These are phyloP conservation scores for Limosa lapponica DNA, from an alignment of 2,797 vertebrate genomes.

Conservation along the genomic window DNA sequence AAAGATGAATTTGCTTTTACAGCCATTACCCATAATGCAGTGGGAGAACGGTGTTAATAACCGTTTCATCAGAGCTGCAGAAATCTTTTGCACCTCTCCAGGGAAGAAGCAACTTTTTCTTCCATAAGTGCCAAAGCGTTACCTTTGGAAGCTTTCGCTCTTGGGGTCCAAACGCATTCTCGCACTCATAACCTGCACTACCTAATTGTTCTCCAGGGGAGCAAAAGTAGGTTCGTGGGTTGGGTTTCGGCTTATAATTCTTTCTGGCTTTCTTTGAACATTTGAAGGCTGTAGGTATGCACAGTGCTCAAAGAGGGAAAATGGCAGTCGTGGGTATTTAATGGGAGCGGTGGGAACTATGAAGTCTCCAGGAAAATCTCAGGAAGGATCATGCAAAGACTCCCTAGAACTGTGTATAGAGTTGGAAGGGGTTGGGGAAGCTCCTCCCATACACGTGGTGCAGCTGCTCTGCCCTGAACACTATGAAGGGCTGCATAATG, in stretches of 20 bases:
- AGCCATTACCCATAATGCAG: constrained; percentile 4
- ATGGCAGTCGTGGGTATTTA: not conserved
- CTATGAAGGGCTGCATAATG: not conserved
- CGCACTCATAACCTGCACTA: not conserved
- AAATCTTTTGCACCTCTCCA: constrained; percentile 5
- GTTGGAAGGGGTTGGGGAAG: not conserved
- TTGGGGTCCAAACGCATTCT: not conserved
- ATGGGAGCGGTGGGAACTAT: not conserved
- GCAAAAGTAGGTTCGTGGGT: not conserved
- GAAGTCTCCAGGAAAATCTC: not conserved
- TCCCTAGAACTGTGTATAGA: not conserved
- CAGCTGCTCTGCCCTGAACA: not conserved
- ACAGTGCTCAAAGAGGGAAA: not conserved
- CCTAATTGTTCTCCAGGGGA: constrained; percentile 18
- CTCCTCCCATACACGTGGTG: not conserved
- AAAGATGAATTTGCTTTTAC: constrained; percentile 35
- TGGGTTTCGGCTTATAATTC: not conserved
- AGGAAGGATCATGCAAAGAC: not conserved
- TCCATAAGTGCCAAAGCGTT: not conserved
- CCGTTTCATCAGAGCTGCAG: not conserved
- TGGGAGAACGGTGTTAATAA: not conserved
- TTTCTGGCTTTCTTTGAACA: constrained; percentile 10
- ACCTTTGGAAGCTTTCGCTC: constrained; percentile 3
- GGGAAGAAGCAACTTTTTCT: constrained; percentile 16
- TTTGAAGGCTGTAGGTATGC: not conserved